These are phyloP conservation scores for Prionailurus bengalensis DNA, from an alignment of 2,113 vertebrate species.

Conservation along the genomic window DNA sequence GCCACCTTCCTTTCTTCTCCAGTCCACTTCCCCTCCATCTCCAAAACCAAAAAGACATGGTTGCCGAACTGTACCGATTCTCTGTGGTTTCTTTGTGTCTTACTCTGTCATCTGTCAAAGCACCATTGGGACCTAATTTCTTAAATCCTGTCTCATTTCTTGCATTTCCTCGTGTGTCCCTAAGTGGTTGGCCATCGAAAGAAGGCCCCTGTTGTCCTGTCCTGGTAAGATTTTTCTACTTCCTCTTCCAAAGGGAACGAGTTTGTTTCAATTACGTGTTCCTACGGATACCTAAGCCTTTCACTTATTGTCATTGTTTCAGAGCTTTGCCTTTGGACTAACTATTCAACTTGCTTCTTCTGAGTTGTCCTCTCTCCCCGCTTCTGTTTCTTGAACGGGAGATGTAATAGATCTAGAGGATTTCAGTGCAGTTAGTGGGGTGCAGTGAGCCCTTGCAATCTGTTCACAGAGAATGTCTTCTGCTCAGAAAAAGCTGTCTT, in stretches of 20 bases:
- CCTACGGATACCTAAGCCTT: not conserved
- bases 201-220: not conserved
- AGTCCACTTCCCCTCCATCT: not conserved
- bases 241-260: not conserved
- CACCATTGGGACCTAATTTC: not conserved
- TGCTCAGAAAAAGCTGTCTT: not conserved
- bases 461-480: not conserved
- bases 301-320: not conserved
- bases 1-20: not conserved
- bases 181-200: not conserved
- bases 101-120: not conserved
- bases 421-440: not conserved
- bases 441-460: not conserved
- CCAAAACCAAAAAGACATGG: not conserved
- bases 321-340: not conserved
- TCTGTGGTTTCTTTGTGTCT: not conserved
- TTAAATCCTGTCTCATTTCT: not conserved
- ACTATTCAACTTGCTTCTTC: not conserved
- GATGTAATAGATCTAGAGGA: not conserved
- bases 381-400: not conserved
- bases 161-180: not conserved
- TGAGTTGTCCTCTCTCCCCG: not conserved
- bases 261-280: not conserved
- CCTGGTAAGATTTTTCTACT: not conserved
- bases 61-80: not conserved